These are phyloP conservation scores for Synaphobranchus kaupii DNA, from an alignment of 2,797 vertebrate genomes.

Conservation along the genomic window DNA sequence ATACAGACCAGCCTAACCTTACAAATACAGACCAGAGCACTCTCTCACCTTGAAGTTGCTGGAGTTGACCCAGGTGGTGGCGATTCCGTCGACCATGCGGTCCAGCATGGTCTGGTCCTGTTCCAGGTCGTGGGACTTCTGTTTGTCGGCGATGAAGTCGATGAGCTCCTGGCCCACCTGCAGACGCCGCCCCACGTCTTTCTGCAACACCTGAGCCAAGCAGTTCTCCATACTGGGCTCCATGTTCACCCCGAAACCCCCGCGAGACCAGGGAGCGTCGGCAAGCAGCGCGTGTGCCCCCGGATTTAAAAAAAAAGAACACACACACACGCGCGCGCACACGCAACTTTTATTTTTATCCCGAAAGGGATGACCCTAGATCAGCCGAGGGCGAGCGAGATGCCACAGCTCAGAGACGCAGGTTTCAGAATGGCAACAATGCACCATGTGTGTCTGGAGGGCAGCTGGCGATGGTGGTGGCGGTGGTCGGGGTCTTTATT, in stretches of 20 bases:
- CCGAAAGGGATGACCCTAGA: slow-evolving; percentile 69
- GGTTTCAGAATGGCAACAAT: slow-evolving; percentile 93
- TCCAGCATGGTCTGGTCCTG: slow-evolving; percentile 94
- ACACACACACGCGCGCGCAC: slow-evolving; percentile 29
- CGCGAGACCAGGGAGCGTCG: slow-evolving; percentile 22
- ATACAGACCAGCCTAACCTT: neutral
- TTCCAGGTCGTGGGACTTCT: slow-evolving; percentile 92
- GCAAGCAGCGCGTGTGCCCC: slow-evolving; percentile 49
- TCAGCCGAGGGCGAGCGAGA: slow-evolving; percentile 76
- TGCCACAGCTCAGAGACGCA: slow-evolving; percentile 79
- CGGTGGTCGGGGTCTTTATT: slow-evolving; percentile 69
- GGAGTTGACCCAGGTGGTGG: slow-evolving; percentile 95
- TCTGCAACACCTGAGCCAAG: slow-evolving; percentile 90
- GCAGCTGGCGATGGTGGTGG: slow-evolving; percentile 85
- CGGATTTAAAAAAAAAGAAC: slow-evolving; percentile 31
- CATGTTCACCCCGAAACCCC: slow-evolving; percentile 62
- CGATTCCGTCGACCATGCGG: slow-evolving; percentile 94
- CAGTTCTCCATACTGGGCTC: slow-evolving; percentile 94
- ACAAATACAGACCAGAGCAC: too few relatives aligned
- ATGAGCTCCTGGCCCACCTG: slow-evolving; percentile 95
- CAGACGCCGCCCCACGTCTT: slow-evolving; percentile 91
- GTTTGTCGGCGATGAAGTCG: slow-evolving; percentile 89
- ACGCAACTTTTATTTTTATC: slow-evolving; percentile 59
- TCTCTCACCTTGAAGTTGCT: slow-evolving; percentile 96
- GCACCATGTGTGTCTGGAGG: slow-evolving; percentile 94